A percentile compares a stretch with the other conserved stretches of the same genome.
These are phyloP conservation scores for Asobara japonica DNA, from an alignment of 1,140 invertebrate species.

Conservation along the genomic window DNA sequence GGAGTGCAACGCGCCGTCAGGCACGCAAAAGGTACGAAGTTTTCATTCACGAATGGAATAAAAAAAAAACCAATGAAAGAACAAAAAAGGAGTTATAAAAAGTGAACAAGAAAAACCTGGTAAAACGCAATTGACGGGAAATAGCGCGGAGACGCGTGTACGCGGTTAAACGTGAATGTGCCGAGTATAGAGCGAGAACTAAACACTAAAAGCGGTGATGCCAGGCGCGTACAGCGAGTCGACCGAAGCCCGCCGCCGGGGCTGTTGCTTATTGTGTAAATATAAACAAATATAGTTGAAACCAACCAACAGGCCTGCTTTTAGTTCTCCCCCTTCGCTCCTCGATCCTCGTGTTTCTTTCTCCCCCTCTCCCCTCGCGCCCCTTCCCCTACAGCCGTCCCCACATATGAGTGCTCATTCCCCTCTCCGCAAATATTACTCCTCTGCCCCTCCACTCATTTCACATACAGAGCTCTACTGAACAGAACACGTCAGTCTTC, in stretches of 20 bases:
- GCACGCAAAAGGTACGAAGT: background rate
- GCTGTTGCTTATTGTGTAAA: slow-evolving; percentile 69
- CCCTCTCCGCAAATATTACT: slow-evolving; percentile 11
- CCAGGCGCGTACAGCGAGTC: slow-evolving; percentile 32
- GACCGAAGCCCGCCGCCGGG: slow-evolving; percentile 50
- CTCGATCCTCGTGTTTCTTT: slow-evolving; percentile 32
- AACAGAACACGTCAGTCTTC: background rate
- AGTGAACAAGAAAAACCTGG: background rate
- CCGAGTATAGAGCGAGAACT: slow-evolving; percentile 57
- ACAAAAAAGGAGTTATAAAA: slow-evolving; percentile 2
- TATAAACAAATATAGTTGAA: slow-evolving; percentile 68
- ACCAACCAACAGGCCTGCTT: slow-evolving; percentile 68
- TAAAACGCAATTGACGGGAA: slow-evolving; percentile 16
- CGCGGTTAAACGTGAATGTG: slow-evolving; percentile 40
- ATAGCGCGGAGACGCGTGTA: slow-evolving; percentile 18
- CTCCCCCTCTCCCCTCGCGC: slow-evolving; percentile 30
- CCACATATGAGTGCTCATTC: slow-evolving; percentile 7
- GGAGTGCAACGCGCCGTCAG: background rate
- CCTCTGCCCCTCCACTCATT: background rate
- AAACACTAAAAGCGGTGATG: slow-evolving; percentile 59
- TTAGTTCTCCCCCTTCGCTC: slow-evolving; percentile 50
- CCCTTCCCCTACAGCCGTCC: background rate
- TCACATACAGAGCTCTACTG: background rate
- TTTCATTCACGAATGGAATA: background rate
- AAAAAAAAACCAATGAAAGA: background rate